Conservation (phyloP, 2,797 vertebrate genomes). For the Centropyge bicolor region DNA sequence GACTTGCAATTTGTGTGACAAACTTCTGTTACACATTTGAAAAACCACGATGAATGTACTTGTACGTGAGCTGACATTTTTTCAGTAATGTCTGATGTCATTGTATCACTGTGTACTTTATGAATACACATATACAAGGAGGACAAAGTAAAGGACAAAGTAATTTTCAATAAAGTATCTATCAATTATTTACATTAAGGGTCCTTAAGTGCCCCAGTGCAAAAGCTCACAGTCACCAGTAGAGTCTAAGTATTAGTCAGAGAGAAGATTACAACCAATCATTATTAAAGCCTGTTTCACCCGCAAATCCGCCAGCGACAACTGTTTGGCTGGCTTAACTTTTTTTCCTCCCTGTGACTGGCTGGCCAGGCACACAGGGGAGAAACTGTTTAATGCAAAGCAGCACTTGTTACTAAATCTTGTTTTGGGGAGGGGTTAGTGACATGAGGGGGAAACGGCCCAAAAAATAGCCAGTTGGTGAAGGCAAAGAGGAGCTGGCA, state of each 20-base stretch:
- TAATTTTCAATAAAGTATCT: no score
- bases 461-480: constrained; percentile 73
- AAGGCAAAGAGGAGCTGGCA: constrained; percentile 74
- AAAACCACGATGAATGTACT: not conserved
- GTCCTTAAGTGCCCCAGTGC: constrained; percentile 10
- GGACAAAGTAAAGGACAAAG: not conserved
- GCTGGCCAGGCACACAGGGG: constrained; percentile 35
- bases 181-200: constrained; percentile 35
- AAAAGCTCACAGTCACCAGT: constrained; percentile 49
- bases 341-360: constrained; percentile 46
- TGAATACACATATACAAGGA: no score
- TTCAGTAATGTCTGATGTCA: not conserved
- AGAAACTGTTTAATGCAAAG: constrained; percentile 76
- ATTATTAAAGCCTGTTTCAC: constrained; percentile 87
- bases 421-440: constrained; percentile 76
- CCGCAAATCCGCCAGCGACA: constrained; percentile 84
- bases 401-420: constrained; percentile 81
- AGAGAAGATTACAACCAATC: constrained; percentile 86
- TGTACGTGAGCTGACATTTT: not conserved
- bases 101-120: not conserved
- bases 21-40: not conserved
- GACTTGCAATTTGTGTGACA: not conserved
- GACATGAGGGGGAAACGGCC: constrained; percentile 49
- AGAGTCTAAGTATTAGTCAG: constrained; percentile 76
- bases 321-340: constrained; percentile 84